Percentiles rank a stretch among this genome's conserved stretches.
phyloP scores from a whole-genome alignment of 2,888 invertebrate genomes.

The Autographa pulchrina region DNA sequence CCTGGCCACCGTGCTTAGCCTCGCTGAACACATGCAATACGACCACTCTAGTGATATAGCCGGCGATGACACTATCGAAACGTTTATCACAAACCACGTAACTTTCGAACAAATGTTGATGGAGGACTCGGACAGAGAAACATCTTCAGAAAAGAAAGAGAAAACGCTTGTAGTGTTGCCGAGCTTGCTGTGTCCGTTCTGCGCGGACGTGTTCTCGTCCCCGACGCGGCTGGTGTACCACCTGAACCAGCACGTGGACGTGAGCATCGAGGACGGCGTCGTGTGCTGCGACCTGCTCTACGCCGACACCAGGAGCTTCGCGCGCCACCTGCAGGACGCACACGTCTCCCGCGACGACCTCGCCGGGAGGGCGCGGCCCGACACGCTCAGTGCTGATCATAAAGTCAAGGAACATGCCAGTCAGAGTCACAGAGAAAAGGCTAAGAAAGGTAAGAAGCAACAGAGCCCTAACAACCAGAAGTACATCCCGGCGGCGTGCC shows the following conservation, averaged over 20 bases:
- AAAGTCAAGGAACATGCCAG: conserved; percentile 62
- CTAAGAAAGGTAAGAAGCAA: conserved; percentile 41
- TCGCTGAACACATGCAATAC: conserved; percentile 68
- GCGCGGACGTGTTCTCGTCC: conserved; percentile 74
- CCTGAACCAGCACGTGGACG: conserved; percentile 72
- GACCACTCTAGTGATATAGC: conserved; percentile 59
- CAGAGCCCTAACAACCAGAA: conserved; percentile 69
- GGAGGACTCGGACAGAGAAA: conserved; percentile 64
- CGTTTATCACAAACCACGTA: conserved; percentile 73
- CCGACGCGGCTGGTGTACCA: conserved; percentile 73
- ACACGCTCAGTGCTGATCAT: conserved; percentile 63
- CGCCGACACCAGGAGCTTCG: conserved; percentile 64
- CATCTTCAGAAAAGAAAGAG: conserved; percentile 34
- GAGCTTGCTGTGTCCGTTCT: conserved; percentile 73
- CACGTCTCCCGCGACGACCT: conserved; percentile 59
- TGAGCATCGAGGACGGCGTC: conserved; percentile 63
- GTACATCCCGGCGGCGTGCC: conserved; percentile 81
- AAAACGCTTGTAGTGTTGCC: conserved; percentile 39
- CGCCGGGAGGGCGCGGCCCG: conserved; percentile 67
- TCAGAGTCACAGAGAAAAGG: conserved; percentile 40
- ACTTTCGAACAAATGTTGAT: conserved; percentile 74
- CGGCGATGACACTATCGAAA: conserved; percentile 49
- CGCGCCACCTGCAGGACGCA: conserved; percentile 68
- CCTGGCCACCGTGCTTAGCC: conserved; percentile 53
- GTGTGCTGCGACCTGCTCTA: conserved; percentile 69